Base-by-base conservation (phyloP, 2,797 vertebrate species). In the Gephyroberyx darwinii region DNA sequence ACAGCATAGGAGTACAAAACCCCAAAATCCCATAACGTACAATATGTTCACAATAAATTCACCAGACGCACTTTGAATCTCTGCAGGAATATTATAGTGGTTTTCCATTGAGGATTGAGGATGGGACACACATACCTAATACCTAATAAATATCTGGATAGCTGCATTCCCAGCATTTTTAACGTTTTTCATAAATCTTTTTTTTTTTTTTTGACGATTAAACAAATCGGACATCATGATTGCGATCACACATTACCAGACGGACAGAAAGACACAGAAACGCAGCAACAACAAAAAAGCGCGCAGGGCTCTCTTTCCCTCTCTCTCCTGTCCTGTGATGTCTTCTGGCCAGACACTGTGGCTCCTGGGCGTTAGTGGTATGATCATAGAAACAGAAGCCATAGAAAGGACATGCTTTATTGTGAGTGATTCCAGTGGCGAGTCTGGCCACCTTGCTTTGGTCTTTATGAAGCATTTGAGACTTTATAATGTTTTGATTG, bases 331-430 rank as follows among this genome's bases (percentile, higher is more conserved):
- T 88, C 88, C 88, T 93, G 89, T 92, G 90, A 91, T 92, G 90
- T 92, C 86, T 91, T 89, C 89, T 92, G 90, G 91, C 91, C 90
- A 92, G 92, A 92, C 91, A 90, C 86, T 79, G 74, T 77, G 91
- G 91, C 92, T 92, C 91, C 92, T 92, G 87, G 88, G 90, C 90
- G 90, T 92, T 87, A 90, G 89, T 90, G 89, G 84, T 88, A 89
- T 86, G 90, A 90, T 90, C 88, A 87, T 86, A 90, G 89, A 91
- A 91, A 86, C 86, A 88, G 84, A 89, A 89, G 87, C 86, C 88
- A 57, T 65, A 92, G 86, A 83, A 77, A 91, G 86, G 90, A 91
- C 91, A 87, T 90, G 89, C 88, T 85, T 88, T 86, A 85, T 90
- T 86, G 88, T 85, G 19, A 89, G 87, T 84, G 76, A 76, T 86